A percentile compares a stretch with the other conserved stretches of the same genome.
Evolutionary conservation across 2,113 vertebrate genomes (phyloP).

Genomic region (Glaucomys volans): DNA sequence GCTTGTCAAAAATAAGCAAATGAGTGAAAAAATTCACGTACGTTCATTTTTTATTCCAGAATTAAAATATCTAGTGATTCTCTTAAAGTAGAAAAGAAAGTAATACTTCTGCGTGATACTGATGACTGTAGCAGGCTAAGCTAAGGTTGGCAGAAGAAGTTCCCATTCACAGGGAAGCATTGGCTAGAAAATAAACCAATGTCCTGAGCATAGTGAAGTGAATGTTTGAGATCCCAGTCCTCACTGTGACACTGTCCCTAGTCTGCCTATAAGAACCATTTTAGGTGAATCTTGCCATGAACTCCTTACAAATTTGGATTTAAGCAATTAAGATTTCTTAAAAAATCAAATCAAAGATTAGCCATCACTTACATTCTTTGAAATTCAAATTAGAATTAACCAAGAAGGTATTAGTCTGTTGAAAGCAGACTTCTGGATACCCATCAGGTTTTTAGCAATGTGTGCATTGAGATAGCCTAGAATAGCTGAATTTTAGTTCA

Average conservation of each 20-base stretch:
- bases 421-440: slow-evolving; percentile 45
- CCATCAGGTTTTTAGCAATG: slow-evolving; percentile 56
- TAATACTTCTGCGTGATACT: not conserved
- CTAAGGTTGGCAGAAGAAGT: not conserved
- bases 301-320: slow-evolving; percentile 40
- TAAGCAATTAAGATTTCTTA: slow-evolving; percentile 61
- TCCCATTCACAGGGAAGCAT: not conserved
- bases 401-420: slow-evolving; percentile 32
- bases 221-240: slow-evolving; percentile 10
- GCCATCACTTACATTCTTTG: slow-evolving; percentile 59
- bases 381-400: slow-evolving; percentile 72
- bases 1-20: not conserved
- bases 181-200: not conserved
- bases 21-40: not conserved
- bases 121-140: not conserved
- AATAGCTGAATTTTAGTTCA: slow-evolving; percentile 49
- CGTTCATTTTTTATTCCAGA: not conserved
- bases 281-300: slow-evolving; percentile 43
- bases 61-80: slow-evolving; percentile 1
- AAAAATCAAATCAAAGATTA: slow-evolving; percentile 70
- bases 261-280: slow-evolving; percentile 50
- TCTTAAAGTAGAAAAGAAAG: not conserved
- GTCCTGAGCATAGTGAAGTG: not conserved
- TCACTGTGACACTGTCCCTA: slow-evolving; percentile 24
- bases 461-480: slow-evolving; percentile 52